phyloP scores from a whole-genome alignment of 2,797 vertebrate species.

The Prunella strophiata region DNA sequence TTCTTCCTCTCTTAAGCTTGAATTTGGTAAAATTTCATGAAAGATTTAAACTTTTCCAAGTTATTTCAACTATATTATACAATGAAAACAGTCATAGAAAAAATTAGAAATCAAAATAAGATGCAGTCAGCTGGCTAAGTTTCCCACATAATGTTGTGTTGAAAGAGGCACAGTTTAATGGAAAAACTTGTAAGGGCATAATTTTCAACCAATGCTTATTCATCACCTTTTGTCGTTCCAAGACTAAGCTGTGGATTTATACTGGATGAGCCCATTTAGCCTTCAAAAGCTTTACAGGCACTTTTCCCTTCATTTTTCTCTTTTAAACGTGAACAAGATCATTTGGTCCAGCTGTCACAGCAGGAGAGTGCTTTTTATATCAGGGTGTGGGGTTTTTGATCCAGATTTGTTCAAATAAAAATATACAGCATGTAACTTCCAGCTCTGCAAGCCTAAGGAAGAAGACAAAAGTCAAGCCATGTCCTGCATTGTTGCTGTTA shows the following conservation, averaged over 20 bases:
- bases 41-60: background rate
- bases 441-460: background rate
- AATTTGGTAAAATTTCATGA: background rate
- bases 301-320: background rate
- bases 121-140: background rate
- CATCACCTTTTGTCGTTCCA: background rate
- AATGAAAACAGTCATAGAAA: background rate
- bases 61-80: background rate
- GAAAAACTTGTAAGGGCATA: background rate
- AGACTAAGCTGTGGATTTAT: background rate
- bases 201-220: background rate
- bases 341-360: slow-evolving; percentile 45
- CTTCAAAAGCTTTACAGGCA: background rate
- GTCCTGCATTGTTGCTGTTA: background rate
- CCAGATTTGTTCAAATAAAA: background rate
- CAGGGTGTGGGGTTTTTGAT: background rate
- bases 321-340: background rate
- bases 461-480: background rate
- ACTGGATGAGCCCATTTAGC: slow-evolving; percentile 5
- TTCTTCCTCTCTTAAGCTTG: background rate
- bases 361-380: background rate
- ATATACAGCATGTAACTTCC: background rate
- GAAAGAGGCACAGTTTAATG: background rate
- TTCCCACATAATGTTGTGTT: background rate
- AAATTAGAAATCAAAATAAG: background rate